phyloP scores from a whole-genome alignment of 2,113 vertebrate species.

The Thalassoma bifasciatum region DNA sequence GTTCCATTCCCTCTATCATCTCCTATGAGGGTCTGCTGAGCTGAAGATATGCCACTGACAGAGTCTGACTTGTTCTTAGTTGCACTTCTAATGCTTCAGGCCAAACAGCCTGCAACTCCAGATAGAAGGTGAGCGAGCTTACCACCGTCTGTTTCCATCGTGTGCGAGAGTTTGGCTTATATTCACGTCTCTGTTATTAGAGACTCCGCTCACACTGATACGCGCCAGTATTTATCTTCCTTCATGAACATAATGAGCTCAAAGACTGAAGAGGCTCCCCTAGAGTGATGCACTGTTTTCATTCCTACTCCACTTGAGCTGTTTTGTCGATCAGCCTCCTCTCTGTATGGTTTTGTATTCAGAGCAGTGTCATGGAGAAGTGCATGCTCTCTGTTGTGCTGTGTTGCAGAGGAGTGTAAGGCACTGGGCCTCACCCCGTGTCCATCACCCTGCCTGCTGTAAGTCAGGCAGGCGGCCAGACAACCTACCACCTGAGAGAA shows the following conservation, averaged over 20 bases:
- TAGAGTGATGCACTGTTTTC: conserved; percentile 57
- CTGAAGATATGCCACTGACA: conserved; percentile 68
- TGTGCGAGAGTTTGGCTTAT: conserved; percentile 64
- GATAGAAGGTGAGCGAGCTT: conserved; percentile 67
- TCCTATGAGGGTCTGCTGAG: conserved; percentile 57
- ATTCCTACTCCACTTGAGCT: conserved; percentile 38
- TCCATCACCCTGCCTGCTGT: conserved; percentile 64
- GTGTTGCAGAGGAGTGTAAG: conserved; percentile 54
- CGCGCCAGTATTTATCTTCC: conserved; percentile 62
- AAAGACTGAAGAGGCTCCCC: conserved; percentile 54
- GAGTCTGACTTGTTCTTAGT: conserved; percentile 53
- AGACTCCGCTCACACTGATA: conserved; percentile 66
- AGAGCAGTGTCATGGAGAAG: conserved; percentile 41
- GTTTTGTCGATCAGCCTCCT: conserved; percentile 61
- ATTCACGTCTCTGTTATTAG: conserved; percentile 58
- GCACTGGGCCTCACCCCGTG: conserved; percentile 54
- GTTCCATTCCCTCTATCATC: conserved; percentile 62
- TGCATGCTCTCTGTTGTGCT: conserved; percentile 54
- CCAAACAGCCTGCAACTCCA: conserved; percentile 64
- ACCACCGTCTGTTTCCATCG: conserved; percentile 57
- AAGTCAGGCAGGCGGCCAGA: conserved; percentile 68
- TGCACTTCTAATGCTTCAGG: conserved; percentile 66
- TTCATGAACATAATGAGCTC: conserved; percentile 75
- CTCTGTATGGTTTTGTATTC: conserved; percentile 47
- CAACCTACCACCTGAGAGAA: conserved; percentile 54